Evolutionary conservation across 2,888 invertebrate genomes (phyloP).

Genomic region (Nysson spinosus): DNA sequence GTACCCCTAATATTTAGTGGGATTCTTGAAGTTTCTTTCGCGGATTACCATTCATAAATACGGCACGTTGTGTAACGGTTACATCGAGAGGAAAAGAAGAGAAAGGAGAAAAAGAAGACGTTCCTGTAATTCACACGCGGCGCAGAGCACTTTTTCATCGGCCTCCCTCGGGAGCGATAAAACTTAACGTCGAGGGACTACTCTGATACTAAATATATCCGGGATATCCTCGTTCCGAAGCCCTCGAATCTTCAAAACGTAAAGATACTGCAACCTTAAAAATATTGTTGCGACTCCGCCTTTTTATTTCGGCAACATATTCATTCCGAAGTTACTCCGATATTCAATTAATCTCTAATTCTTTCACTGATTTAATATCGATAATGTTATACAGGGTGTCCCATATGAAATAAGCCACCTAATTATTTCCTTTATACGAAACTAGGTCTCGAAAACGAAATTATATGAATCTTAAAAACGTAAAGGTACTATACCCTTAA

Average conservation of each 20-base stretch:
- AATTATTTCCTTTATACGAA: too few species aligned
- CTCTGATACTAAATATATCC: slow-evolving; percentile 44
- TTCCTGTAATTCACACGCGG: slow-evolving; percentile 64
- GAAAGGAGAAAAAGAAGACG: slow-evolving; percentile 49
- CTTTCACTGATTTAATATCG: too few species aligned
- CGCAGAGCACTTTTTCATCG: slow-evolving; percentile 61
- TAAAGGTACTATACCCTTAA: background rate
- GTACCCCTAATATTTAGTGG: too few species aligned
- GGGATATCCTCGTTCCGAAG: slow-evolving; percentile 13
- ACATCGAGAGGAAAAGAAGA: too few species aligned
- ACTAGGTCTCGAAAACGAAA: too few species aligned
- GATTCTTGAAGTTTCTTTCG: too few species aligned
- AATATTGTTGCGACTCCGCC: background rate
- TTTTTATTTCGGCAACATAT: background rate
- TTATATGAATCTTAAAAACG: slow-evolving; percentile 14
- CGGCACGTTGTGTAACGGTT: too few species aligned
- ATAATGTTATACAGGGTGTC: too few species aligned
- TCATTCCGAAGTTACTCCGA: background rate
- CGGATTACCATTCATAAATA: too few species aligned
- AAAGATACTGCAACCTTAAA: background rate
- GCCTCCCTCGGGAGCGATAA: slow-evolving; percentile 61
- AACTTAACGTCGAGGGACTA: slow-evolving; percentile 48
- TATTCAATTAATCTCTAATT: too few species aligned
- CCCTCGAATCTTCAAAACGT: slow-evolving; percentile 12
- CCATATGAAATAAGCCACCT: too few species aligned